phyloP scores from a whole-genome alignment of 2,888 invertebrate genomes.

The Latrodectus hesperus region DNA sequence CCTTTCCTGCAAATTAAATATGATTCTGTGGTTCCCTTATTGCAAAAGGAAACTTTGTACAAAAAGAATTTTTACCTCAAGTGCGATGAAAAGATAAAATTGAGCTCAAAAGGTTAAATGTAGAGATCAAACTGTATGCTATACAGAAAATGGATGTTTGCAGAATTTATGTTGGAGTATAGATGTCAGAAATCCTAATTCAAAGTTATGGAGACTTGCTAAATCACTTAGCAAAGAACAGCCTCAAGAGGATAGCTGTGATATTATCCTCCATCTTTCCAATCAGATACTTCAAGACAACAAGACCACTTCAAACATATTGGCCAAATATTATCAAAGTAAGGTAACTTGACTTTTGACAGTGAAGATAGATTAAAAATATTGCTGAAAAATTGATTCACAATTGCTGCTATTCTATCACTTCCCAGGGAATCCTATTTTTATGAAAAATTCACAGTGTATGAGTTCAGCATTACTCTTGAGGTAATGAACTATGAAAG shows the following conservation, averaged over 20 bases:
- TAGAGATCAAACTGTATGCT: background rate
- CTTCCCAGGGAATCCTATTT: too few relatives aligned
- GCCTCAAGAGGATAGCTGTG: background rate
- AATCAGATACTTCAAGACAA: background rate
- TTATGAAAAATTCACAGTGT: too few relatives aligned
- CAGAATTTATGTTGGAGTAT: background rate
- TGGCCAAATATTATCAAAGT: background rate
- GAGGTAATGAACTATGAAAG: too few relatives aligned
- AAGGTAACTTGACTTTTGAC: background rate
- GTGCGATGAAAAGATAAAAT: background rate
- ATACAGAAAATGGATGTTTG: background rate
- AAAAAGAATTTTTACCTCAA: background rate
- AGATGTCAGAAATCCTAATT: background rate
- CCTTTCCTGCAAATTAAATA: background rate
- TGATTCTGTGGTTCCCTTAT: slow-evolving; percentile 3
- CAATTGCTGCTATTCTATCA: background rate
- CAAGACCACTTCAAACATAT: background rate
- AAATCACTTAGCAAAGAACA: background rate
- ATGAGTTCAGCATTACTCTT: too few relatives aligned
- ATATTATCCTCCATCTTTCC: background rate
- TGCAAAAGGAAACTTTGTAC: slow-evolving; percentile 14
- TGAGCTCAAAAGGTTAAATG: background rate
- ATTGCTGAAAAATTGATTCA: background rate
- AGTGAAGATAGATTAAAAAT: background rate
- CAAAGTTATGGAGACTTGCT: background rate